A percentile compares a stretch with the other conserved stretches of the same genome.
Evolutionary conservation across 2,888 invertebrate species (phyloP).

Genomic region (Drosophila robusta): DNA sequence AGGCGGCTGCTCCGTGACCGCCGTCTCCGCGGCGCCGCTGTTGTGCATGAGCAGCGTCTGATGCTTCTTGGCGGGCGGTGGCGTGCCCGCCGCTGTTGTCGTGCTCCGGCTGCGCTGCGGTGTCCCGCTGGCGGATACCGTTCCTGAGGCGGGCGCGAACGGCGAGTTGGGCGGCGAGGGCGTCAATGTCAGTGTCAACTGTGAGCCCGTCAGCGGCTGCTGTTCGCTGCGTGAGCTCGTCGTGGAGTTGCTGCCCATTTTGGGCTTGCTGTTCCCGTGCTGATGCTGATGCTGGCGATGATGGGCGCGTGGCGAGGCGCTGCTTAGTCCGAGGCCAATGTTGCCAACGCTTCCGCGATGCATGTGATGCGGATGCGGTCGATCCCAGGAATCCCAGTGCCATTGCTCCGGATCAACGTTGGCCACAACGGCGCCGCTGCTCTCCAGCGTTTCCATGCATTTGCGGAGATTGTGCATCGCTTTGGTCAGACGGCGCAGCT

Average conservation of each 20-base stretch:
- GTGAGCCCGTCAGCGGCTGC: slow-evolving; percentile 63
- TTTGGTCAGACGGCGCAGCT: slow-evolving; percentile 91
- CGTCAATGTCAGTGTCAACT: slow-evolving; percentile 82
- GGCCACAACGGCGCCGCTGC: slow-evolving; percentile 20
- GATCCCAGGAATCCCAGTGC: slow-evolving; percentile 98
- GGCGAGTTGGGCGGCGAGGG: slow-evolving; percentile 85
- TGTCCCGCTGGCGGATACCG: slow-evolving; percentile 74
- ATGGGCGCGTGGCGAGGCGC: slow-evolving; percentile 82
- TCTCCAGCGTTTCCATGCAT: slow-evolving; percentile 86
- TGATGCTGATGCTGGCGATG: slow-evolving; percentile 57
- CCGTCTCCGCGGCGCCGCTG: slow-evolving; percentile 35
- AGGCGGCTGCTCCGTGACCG: slow-evolving; percentile 49
- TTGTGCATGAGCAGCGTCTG: slow-evolving; percentile 86
- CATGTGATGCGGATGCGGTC: slow-evolving; percentile 85
- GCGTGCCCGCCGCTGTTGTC: slow-evolving; percentile 86
- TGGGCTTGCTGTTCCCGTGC: slow-evolving; percentile 34
- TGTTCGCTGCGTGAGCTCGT: slow-evolving; percentile 50
- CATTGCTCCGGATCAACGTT: slow-evolving; percentile 85
- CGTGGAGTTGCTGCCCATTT: slow-evolving; percentile 18
- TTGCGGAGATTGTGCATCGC: slow-evolving; percentile 94
- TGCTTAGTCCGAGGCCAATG: slow-evolving; percentile 70
- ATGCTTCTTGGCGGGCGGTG: slow-evolving; percentile 92
- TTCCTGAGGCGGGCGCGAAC: slow-evolving; percentile 68
- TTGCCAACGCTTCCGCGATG: slow-evolving; percentile 84
- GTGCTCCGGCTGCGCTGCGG: slow-evolving; percentile 76